phyloP scores from a whole-genome alignment of 2,888 invertebrate genomes.

The Pollenia labialis region DNA sequence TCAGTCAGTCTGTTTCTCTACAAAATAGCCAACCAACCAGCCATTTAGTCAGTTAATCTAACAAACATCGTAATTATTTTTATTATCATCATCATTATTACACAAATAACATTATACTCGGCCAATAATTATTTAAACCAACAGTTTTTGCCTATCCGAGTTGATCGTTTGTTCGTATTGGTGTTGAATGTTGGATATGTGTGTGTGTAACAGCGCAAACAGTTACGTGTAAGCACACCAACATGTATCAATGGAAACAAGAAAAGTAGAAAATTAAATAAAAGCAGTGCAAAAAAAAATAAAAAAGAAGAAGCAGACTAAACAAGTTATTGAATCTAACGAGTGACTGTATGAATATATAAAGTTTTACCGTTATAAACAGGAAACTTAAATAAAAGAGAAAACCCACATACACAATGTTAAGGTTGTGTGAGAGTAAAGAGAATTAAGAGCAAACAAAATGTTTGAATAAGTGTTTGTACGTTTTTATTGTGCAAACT shows the following conservation, averaged over 20 bases:
- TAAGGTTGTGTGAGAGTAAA: background rate
- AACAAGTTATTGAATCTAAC: constrained; percentile 42
- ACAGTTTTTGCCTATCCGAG: constrained; percentile 41
- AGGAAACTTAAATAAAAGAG: constrained; percentile 38
- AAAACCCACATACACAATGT: constrained; percentile 23
- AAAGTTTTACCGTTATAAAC: constrained; percentile 56
- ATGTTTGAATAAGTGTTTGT: constrained; percentile 27
- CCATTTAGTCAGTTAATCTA: constrained; percentile 15
- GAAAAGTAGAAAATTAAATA: constrained; percentile 18
- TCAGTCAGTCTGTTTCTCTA: constrained; percentile 45
- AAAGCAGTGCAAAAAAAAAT: constrained; percentile 50
- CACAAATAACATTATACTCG: constrained; percentile 49
- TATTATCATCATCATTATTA: constrained; percentile 46
- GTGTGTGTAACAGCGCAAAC: constrained; percentile 41
- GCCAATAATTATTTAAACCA: constrained; percentile 43
- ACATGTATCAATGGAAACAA: constrained; percentile 46
- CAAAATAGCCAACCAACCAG: constrained; percentile 28
- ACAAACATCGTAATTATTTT: constrained; percentile 55
- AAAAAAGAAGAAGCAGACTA: constrained; percentile 35
- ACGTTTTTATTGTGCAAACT: constrained; percentile 30
- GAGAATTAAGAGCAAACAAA: constrained; percentile 29
- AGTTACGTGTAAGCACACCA: constrained; percentile 30
- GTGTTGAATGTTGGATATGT: constrained; percentile 5
- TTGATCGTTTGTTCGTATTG: constrained; percentile 12
- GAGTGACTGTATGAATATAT: constrained; percentile 44